Evolutionary conservation across 2,888 invertebrate species (phyloP), one percentile per base, ranked within the genome.

Genomic region (Apodemia zela): DNA sequence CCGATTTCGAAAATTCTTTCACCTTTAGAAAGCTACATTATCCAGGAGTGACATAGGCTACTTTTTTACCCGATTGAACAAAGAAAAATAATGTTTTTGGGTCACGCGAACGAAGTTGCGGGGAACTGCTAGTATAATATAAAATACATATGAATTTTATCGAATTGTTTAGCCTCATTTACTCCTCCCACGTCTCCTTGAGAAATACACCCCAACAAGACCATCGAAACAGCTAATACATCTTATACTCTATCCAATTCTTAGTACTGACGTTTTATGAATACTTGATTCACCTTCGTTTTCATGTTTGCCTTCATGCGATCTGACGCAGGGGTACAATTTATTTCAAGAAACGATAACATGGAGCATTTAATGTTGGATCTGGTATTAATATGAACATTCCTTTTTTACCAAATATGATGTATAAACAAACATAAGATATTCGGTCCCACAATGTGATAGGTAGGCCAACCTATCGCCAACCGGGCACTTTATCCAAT

Each of bases 201-300:
- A 15, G 5, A 15, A 54, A 29, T 21, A 13, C 54, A 6, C 15
- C 54, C 54, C 54, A 13, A 15, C 2, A 25, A 29, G 15, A 25
- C 13, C 54, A 15, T 5, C 15, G 54, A 15, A 54, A 29, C 25
- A 54, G 54, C 25, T 25, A 25, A 54, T 54, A 54, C 54, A 54
- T 54, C 54, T 54, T 25, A 54, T 1, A 54, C 54, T 25, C 15
- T 29, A 54, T 29, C 54, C 25, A 54, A 54, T 54, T 25, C 54
- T 15, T 25, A 54, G 54, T 25, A 25, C 29, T 54, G 54, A 25
- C 54, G 25, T 54, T 54, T 54, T 54, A 54, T 54, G 54, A 54
- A 54, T 54, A 54, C 54, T 54, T 54, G 54, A 54, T 54, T 54
- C 54, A 29, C 54, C 29, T 54, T 51, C 51, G 11, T 51, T 54